Evolutionary conservation across 2,888 invertebrate genomes (phyloP).

Genomic region (Andrena chrysosceles): DNA sequence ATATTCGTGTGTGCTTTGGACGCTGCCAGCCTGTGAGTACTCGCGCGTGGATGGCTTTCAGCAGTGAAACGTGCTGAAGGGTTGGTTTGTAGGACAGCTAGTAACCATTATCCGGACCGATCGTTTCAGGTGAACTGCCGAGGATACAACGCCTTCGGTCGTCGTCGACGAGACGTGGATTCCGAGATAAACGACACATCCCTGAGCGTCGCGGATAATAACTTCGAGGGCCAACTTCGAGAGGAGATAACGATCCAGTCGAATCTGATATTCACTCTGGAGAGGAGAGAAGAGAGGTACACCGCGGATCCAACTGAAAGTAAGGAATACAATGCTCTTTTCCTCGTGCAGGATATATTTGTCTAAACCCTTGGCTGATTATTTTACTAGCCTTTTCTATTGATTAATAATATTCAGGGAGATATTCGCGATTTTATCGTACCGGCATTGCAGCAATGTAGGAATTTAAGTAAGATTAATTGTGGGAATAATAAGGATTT

Average conservation of each 20-base stretch:
- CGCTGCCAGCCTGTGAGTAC: constrained; percentile 95
- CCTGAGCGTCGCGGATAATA: constrained; percentile 86
- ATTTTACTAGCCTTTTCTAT: background rate
- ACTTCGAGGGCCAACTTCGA: constrained; percentile 91
- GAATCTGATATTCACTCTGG: constrained; percentile 95
- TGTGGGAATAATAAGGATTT: no score
- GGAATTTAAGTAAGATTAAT: no score
- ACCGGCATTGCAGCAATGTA: no score
- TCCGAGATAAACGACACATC: constrained; percentile 86
- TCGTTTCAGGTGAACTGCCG: constrained; percentile 93
- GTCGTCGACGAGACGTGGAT: constrained; percentile 90
- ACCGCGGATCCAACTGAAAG: constrained; percentile 92
- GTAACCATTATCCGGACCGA: background rate
- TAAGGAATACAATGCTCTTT: constrained; percentile 78
- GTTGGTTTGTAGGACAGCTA: no score
- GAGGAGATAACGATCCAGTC: constrained; percentile 97
- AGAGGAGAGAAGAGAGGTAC: constrained; percentile 92
- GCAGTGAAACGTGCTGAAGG: background rate
- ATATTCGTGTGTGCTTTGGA: constrained; percentile 97
- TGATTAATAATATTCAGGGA: background rate
- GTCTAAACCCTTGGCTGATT: no score
- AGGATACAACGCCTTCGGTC: constrained; percentile 95
- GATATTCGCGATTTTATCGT: no score
- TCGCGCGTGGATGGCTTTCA: background rate
- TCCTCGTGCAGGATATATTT: no score